Base-by-base conservation (phyloP, 2,113 vertebrate genomes). In the Atrichornis clamosus region DNA sequence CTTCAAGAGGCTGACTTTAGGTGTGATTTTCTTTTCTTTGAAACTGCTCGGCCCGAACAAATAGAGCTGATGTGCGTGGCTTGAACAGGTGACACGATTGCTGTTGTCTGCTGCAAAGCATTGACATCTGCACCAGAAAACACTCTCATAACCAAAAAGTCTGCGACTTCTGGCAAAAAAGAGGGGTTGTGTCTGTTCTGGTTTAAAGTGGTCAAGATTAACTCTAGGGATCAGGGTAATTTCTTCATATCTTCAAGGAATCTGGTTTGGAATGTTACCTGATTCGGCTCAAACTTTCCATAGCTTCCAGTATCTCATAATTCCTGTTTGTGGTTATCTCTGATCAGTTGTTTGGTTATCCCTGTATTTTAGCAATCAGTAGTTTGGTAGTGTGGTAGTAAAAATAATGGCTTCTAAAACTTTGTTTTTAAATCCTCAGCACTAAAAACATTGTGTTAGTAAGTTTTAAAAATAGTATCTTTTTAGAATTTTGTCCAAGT, bases 1-100 rank as follows among this genome's bases (percentile, higher is more conserved):
- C 58, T 95, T 88, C 81, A 89, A 90, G 92, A 91, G 77, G 52
- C 87, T 96, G 94, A 87, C 88, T 97, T 89, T 65, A 91, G 91
- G 24, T 92, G 59, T 86, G 89, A 81, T 93, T 82, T 89, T 84
- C 60, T 75, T 70, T 39, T 63, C 79, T 92, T 95, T 87, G 83
- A 90, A 95, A 81, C 85, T 90, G 65, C 84, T 78, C 79, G 89
- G 33, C 83, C 75, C 0, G 9, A 93, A 85, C 87, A 90, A 91
- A 75, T 93, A 33, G 39, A 78, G 6, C 39, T 91, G 59, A 59
- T 47, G 19, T 49, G 17, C 60, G 18, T 67, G 89, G 52, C 70
- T 89, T 74, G 84, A 87, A 35, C 84, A 94, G 89, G 56, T 94
- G 70, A 84, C 65, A 37, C 0, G 2, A n/a, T 79, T 88, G 83